Percentiles rank a stretch among this genome's conserved stretches.
phyloP scores from a whole-genome alignment of 2,888 invertebrate genomes.

The Leptopilina syphax region DNA sequence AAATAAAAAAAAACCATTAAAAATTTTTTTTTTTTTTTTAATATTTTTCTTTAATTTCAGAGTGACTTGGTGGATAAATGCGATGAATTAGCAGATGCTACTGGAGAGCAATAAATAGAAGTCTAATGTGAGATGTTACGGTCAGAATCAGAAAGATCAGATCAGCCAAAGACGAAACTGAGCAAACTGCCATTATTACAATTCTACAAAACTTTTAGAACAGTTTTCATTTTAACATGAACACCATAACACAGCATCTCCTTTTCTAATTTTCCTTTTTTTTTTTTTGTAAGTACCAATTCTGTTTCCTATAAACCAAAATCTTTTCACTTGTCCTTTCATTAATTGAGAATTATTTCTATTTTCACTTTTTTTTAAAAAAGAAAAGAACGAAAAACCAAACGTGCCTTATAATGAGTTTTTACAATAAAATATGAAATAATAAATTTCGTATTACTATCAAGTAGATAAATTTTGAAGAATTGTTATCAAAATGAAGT shows the following conservation, averaged over 20 bases:
- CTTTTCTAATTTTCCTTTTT: conserved; percentile 13
- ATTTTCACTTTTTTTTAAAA: background rate
- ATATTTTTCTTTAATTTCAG: conserved; percentile 75
- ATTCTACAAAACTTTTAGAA: conserved; percentile 14
- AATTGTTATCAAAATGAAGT: background rate
- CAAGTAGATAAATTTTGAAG: background rate
- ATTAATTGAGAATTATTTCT: background rate
- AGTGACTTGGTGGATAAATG: conserved; percentile 89
- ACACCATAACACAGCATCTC: conserved; percentile 1
- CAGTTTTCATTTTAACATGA: background rate
- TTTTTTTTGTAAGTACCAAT: conserved; percentile 15
- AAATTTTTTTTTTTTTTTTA: background rate
- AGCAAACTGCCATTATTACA: background rate
- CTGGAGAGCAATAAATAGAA: conserved; percentile 53
- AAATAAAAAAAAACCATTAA: background rate
- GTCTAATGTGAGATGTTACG: background rate
- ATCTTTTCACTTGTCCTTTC: background rate
- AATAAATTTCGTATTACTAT: conserved; percentile 12
- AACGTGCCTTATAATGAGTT: conserved; percentile 22
- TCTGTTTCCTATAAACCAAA: background rate
- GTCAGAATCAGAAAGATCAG: background rate
- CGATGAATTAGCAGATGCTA: conserved; percentile 83
- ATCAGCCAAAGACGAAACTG: conserved; percentile 41
- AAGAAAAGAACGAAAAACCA: background rate
- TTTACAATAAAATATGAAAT: conserved; percentile 13